Percentiles rank a stretch among this genome's conserved stretches.
phyloP scores from a whole-genome alignment of 1,140 invertebrate genomes.

The Cotesia chilonis region DNA sequence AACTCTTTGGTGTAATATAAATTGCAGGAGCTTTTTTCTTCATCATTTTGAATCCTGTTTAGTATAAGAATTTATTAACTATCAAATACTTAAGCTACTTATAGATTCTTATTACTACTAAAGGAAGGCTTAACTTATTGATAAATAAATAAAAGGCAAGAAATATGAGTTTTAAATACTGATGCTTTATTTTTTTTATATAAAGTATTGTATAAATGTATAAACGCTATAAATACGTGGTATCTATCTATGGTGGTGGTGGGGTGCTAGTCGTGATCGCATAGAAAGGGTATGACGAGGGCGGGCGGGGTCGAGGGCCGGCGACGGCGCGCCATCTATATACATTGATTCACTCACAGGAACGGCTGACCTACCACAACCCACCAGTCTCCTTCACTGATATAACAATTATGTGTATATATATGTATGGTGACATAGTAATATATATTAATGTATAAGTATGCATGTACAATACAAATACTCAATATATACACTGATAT shows the following conservation, averaged over 20 bases:
- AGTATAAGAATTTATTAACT: no score
- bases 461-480: constrained; percentile 36
- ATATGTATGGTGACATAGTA: constrained; percentile 49
- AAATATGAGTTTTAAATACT: constrained; percentile 66
- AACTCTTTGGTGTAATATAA: no score
- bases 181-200: constrained; percentile 69
- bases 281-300: constrained; percentile 64
- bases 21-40: no score
- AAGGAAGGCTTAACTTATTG: neutral
- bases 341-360: constrained; percentile 66
- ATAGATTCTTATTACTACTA: neutral
- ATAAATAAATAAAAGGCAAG: neutral
- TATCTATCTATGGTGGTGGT: constrained; percentile 67
- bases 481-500: constrained; percentile 38
- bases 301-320: constrained; percentile 64
- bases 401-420: constrained; percentile 47
- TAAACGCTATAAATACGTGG: constrained; percentile 68
- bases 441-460: neutral
- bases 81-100: no score
- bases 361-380: constrained; percentile 65
- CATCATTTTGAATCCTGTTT: no score
- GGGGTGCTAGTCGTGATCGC: constrained; percentile 67
- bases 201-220: constrained; percentile 69
- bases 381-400: constrained; percentile 64
- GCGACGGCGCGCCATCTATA: constrained; percentile 66